Evolutionary conservation across 2,888 invertebrate species (phyloP).

Genomic region (Nowickia ferox): DNA sequence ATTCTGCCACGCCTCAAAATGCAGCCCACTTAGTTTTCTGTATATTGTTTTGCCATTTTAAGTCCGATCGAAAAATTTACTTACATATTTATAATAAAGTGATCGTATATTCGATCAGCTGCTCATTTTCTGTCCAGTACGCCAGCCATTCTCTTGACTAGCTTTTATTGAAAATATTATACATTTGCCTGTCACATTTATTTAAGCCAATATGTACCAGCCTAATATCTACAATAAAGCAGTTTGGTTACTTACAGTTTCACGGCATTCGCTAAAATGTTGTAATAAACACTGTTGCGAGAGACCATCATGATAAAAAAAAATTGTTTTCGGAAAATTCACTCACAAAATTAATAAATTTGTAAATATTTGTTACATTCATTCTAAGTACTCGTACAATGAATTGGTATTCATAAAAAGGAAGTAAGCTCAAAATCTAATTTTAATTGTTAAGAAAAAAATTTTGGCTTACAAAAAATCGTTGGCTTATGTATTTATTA

Average conservation of each 20-base stretch:
- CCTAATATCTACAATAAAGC: constrained; percentile 40
- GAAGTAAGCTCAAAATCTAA: background rate
- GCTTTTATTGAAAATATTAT: background rate
- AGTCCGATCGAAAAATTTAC: too few species aligned
- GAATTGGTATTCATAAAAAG: background rate
- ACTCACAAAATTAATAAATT: background rate
- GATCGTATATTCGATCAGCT: too few species aligned
- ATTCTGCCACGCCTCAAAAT: too few species aligned
- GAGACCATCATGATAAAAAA: background rate
- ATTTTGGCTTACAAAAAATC: too few species aligned
- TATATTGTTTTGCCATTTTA: too few species aligned
- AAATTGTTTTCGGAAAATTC: background rate
- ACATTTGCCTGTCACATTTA: too few species aligned
- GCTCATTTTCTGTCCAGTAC: too few species aligned
- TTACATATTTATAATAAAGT: too few species aligned
- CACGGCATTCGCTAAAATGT: constrained; percentile 47
- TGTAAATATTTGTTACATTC: background rate
- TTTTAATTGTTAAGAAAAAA: background rate
- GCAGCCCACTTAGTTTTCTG: too few species aligned
- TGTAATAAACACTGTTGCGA: constrained; percentile 38
- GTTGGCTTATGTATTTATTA: background rate
- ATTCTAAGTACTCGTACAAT: background rate
- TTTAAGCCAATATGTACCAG: background rate
- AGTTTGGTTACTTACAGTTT: constrained; percentile 52
- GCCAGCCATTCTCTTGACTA: too few species aligned